Evolutionary conservation across 2,797 vertebrate species (phyloP), one percentile per base, ranked within the genome.

Genomic region (Columba guinea): DNA sequence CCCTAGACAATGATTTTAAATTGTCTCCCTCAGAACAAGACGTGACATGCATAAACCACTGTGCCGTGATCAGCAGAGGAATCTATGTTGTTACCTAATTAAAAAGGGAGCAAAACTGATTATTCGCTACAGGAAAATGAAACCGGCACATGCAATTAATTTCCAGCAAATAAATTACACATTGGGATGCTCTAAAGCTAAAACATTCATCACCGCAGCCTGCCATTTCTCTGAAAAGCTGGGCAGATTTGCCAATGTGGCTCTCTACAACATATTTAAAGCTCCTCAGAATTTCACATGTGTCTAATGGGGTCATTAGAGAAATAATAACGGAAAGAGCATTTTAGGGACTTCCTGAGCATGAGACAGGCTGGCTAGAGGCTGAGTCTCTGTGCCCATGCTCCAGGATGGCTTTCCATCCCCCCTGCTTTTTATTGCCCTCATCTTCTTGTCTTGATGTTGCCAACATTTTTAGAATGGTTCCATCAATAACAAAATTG

Each of bases 151-250:
- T 90, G 81, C 79, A 96, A 91, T 96, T 97, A 96, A 97, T 96
- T 97, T 95, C 75, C 80, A 91, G 81, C 84, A 95, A 97, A 95
- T 95, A 96, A 96, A 92, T 94, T 90, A 84, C 93, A 94, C 59
- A 73, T 96, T 13, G 67, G 93, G 76, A 93, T 89, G 81, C 84
- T 93, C 84, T 75, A 88, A 87, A 92, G 79, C 86, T 91, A 87
- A 95, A 95, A 62, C 87, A 92, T 89, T 93, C 37, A 96, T 96
- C 92, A 89, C 12, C 69, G 67, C 55, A 86, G 62, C 51, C 78
- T 93, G 80, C 30, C 37, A 22, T 92, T 89, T 91, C 84, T 92
- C 71, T 80, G 68, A 89, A 94, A 94, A 96, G 60, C 83, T 73
- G 56, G 23, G 67, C 49, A 88, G 56, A 87, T 93, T 92, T 90